phyloP scores from a whole-genome alignment of 2,888 invertebrate species.

The Dryobota labecula region DNA sequence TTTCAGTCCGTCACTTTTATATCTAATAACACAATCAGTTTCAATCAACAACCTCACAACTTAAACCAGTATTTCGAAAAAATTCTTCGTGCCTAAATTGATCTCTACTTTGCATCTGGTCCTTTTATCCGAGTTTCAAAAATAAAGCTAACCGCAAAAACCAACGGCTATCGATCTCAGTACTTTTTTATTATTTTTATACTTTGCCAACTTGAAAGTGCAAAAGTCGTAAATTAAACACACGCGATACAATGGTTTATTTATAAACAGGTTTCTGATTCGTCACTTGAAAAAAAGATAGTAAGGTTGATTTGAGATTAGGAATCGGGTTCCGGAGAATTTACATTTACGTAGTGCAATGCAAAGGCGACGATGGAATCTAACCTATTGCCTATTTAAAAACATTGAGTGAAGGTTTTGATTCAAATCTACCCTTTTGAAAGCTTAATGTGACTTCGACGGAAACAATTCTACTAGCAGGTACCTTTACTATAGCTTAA shows the following conservation, averaged over 20 bases:
- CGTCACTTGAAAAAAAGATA: conserved; percentile 54
- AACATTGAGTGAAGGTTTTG: neutral
- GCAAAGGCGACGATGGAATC: neutral
- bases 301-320: conserved; percentile 8
- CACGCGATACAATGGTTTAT: conserved; percentile 60
- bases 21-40: neutral
- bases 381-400: conserved; percentile 2
- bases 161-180: conserved; percentile 43
- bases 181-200: conserved; percentile 32
- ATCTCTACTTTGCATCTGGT: neutral
- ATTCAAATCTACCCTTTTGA: neutral
- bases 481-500: neutral
- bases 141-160: conserved; percentile 11
- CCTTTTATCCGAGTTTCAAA: conserved; percentile 1
- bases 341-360: neutral
- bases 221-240: conserved; percentile 57
- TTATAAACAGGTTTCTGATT: conserved; percentile 62
- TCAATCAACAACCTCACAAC: neutral
- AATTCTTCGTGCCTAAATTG: neutral
- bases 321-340: conserved; percentile 41
- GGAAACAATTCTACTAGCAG: neutral
- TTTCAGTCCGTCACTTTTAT: too few species aligned
- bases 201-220: conserved; percentile 38
- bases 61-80: neutral
- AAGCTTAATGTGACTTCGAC: neutral